phyloP scores from a whole-genome alignment of 2,113 vertebrate species.

The Ornithorhynchus anatinus region DNA sequence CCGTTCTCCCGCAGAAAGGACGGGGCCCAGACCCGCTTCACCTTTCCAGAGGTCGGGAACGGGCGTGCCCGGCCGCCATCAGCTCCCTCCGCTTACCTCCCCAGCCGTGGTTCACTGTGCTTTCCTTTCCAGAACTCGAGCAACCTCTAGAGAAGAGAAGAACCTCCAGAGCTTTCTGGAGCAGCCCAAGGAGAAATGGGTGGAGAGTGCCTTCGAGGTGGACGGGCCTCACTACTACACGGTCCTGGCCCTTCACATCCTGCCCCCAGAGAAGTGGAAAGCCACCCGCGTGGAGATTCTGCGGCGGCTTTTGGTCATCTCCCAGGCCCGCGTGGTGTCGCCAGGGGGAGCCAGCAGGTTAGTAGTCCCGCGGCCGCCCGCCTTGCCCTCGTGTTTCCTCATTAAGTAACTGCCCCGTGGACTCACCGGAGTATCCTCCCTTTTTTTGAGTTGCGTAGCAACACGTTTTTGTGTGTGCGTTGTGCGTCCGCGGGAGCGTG shows the following conservation, averaged over 20 bases:
- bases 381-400: fast-evolving
- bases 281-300: slow-evolving; percentile 84
- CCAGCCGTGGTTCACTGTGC: neutral
- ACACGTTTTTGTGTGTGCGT: no score
- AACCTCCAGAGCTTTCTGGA: slow-evolving; percentile 96
- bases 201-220: slow-evolving; percentile 93
- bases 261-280: slow-evolving; percentile 89
- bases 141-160: slow-evolving; percentile 95
- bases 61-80: no score
- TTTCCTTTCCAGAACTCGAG: slow-evolving; percentile 84
- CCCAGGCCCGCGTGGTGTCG: slow-evolving; percentile 85
- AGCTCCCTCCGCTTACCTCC: neutral
- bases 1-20: no score
- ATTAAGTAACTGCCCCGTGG: neutral
- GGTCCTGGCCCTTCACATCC: slow-evolving; percentile 89
- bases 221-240: slow-evolving; percentile 96
- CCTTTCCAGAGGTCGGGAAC: no score
- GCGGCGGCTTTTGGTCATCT: slow-evolving; percentile 82
- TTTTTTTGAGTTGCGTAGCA: fast-evolving
- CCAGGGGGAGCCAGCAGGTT: slow-evolving; percentile 90
- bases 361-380: slow-evolving; percentile 7
- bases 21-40: no score
- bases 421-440: fast-evolving
- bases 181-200: slow-evolving; percentile 95
- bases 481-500: neutral